phyloP scores from a whole-genome alignment of 2,113 vertebrate species.

The Nibea coibor region DNA sequence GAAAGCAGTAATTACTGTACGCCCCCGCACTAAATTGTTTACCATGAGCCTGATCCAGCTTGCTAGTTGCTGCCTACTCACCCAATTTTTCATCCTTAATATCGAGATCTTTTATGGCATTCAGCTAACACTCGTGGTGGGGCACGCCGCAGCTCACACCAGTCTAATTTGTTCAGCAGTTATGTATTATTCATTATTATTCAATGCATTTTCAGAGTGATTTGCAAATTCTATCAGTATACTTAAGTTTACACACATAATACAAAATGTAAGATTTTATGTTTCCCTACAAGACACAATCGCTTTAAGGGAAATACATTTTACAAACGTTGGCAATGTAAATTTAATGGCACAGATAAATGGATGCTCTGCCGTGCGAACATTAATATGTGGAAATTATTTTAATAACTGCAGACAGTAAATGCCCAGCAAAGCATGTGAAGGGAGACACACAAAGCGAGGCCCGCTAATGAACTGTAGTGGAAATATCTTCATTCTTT shows the following conservation, averaged over 20 bases:
- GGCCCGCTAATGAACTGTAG: constrained; percentile 20
- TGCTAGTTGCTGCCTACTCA: constrained; percentile 69
- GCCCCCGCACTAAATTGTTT: constrained; percentile 79
- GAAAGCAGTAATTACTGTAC: constrained; percentile 75
- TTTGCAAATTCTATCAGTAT: constrained; percentile 73
- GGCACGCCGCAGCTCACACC: constrained; percentile 60
- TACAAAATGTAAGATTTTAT: constrained; percentile 79
- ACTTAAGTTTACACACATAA: constrained; percentile 79
- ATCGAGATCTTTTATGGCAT: constrained; percentile 72
- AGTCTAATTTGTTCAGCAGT: constrained; percentile 72
- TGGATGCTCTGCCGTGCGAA: constrained; percentile 59
- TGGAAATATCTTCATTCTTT: constrained; percentile 55
- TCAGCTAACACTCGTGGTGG: constrained; percentile 49
- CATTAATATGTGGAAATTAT: constrained; percentile 61
- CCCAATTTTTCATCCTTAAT: constrained; percentile 71
- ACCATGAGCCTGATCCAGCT: constrained; percentile 75
- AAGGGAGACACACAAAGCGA: constrained; percentile 24
- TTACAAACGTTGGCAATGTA: constrained; percentile 75
- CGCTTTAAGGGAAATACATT: constrained; percentile 79
- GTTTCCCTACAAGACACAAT: constrained; percentile 76
- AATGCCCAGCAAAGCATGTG: constrained; percentile 49
- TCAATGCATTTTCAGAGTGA: constrained; percentile 76
- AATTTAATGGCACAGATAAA: constrained; percentile 81
- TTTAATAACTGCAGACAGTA: constrained; percentile 52
- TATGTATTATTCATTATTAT: constrained; percentile 79